Evolutionary conservation across 1,140 invertebrate genomes (phyloP).

Genomic region (Trachymyrmex cornetzi): DNA sequence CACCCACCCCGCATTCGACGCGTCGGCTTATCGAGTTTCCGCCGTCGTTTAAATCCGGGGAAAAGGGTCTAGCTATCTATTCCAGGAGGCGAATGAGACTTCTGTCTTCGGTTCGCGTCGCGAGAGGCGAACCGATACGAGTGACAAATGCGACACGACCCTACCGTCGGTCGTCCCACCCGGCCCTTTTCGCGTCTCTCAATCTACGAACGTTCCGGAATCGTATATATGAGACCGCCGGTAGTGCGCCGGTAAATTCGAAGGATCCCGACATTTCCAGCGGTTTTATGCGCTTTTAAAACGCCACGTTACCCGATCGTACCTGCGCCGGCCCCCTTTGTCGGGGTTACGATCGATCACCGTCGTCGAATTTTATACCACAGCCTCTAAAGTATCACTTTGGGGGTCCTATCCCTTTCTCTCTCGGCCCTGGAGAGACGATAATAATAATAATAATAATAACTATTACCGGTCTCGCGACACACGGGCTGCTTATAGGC

Average conservation of each 20-base stretch:
- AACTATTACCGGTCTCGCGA: slow-evolving; percentile 47
- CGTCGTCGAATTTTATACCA: slow-evolving; percentile 44
- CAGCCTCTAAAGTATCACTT: slow-evolving; percentile 27
- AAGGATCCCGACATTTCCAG: slow-evolving; percentile 20
- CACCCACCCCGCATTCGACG: slow-evolving; percentile 31
- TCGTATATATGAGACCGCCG: slow-evolving; percentile 2
- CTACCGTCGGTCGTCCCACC: slow-evolving; percentile 33
- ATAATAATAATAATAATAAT: slow-evolving; percentile 16
- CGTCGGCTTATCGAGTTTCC: slow-evolving; percentile 62
- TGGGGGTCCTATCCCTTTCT: background rate
- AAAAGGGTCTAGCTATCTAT: slow-evolving; percentile 57
- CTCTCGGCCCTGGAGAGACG: background rate
- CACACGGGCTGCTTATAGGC: slow-evolving; percentile 47
- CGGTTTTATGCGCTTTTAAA: slow-evolving; percentile 55
- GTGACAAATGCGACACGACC: slow-evolving; percentile 69
- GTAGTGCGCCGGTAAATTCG: slow-evolving; percentile 47
- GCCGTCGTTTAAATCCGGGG: slow-evolving; percentile 54
- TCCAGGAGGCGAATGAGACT: slow-evolving; percentile 58
- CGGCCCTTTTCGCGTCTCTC: slow-evolving; percentile 65
- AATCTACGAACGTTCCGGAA: slow-evolving; percentile 43
- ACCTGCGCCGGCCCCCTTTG: background rate
- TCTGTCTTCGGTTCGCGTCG: slow-evolving; percentile 50
- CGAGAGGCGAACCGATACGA: slow-evolving; percentile 53
- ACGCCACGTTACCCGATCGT: background rate
- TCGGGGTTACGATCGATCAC: slow-evolving; percentile 39